These are phyloP conservation scores for Melanotaenia nigrans DNA, from an alignment of 2,797 vertebrate species.

Conservation along the genomic window DNA sequence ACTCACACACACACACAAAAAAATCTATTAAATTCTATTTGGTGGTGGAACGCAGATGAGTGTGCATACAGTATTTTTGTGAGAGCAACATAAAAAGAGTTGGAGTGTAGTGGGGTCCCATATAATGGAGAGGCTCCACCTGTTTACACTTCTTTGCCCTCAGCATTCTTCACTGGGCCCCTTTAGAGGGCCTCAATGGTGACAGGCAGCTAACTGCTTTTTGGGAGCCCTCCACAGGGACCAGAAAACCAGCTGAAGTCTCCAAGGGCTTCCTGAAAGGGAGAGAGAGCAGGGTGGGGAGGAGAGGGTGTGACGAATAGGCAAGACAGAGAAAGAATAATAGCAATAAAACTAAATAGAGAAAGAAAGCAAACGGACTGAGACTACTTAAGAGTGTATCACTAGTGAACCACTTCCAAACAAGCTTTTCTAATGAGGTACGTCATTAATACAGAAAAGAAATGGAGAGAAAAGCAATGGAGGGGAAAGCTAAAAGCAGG, in stretches of 20 bases:
- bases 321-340: constrained; percentile 62
- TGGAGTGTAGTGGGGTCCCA: constrained; percentile 58
- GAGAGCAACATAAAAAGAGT: constrained; percentile 51
- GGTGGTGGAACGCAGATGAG: constrained; percentile 37
- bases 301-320: constrained; percentile 60
- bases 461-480: constrained; percentile 44
- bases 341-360: constrained; percentile 68
- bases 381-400: constrained; percentile 80
- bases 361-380: constrained; percentile 63
- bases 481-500: constrained; percentile 48
- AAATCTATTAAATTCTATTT: not conserved
- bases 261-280: constrained; percentile 69
- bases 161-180: constrained; percentile 85
- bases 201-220: constrained; percentile 83
- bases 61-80: constrained; percentile 21
- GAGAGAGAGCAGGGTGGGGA: constrained; percentile 48
- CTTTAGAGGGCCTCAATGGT: constrained; percentile 86
- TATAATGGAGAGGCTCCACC: constrained; percentile 89
- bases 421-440: constrained; percentile 89
- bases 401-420: constrained; percentile 86
- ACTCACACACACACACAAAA: constrained; percentile 36
- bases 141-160: constrained; percentile 91
- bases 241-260: constrained; percentile 72
- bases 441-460: constrained; percentile 68
- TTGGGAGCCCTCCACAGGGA: constrained; percentile 77